Conservation (phyloP, 2,113 vertebrate genomes). For the Rhinolophus sinicus region DNA sequence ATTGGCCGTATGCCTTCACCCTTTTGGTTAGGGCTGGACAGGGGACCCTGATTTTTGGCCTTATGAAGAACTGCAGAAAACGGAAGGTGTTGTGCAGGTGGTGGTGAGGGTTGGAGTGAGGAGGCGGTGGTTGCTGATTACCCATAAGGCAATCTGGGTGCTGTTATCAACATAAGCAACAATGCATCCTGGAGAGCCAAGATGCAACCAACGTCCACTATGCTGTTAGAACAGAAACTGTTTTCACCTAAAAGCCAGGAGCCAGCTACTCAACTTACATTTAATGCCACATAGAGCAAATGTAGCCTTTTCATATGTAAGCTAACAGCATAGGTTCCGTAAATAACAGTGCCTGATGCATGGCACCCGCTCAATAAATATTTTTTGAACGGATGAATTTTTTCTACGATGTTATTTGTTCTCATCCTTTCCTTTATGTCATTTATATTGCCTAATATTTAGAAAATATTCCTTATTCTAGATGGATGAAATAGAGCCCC, state of each 20-base stretch:
- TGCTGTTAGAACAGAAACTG: background rate
- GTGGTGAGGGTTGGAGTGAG: background rate
- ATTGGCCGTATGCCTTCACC: background rate
- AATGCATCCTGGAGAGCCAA: background rate
- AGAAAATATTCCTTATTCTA: background rate
- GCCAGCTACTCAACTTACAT: background rate
- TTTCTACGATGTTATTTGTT: background rate
- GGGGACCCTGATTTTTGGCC: background rate
- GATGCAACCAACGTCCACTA: background rate
- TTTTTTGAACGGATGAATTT: background rate
- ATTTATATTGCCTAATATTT: constrained; percentile 40
- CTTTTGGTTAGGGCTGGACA: background rate
- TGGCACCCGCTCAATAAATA: background rate
- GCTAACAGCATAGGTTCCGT: background rate
- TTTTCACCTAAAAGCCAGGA: background rate
- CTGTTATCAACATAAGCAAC: background rate
- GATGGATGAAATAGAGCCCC: background rate
- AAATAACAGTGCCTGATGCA: background rate
- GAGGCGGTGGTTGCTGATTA: background rate
- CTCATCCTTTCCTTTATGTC: background rate
- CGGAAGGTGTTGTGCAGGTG: background rate
- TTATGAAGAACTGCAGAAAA: background rate
- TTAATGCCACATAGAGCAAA: background rate
- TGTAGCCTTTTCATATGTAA: background rate
- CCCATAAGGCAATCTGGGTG: background rate